These are phyloP conservation scores for Acipenser transmontanus DNA, from an alignment of 2,797 vertebrate species.

Conservation along the genomic window DNA sequence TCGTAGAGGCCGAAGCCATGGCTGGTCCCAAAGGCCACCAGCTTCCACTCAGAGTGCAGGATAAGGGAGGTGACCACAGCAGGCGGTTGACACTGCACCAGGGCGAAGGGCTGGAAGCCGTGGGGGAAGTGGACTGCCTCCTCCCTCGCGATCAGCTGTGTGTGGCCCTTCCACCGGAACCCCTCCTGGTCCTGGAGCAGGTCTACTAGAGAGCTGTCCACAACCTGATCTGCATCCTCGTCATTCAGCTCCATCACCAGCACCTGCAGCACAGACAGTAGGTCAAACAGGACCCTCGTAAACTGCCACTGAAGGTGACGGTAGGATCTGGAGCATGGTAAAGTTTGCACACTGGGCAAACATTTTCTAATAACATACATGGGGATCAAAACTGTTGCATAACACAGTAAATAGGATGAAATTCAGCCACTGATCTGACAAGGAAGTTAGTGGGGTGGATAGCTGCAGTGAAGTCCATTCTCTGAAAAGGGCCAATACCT, in stretches of 20 bases:
- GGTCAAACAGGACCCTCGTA: neutral
- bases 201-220: constrained; percentile 81
- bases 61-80: constrained; percentile 91
- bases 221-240: constrained; percentile 75
- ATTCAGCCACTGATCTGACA: no score
- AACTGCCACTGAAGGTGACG: no score
- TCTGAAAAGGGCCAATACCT: no score
- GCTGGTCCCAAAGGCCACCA: constrained; percentile 91
- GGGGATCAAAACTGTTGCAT: no score
- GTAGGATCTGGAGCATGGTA: no score
- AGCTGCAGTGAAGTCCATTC: no score
- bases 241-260: constrained; percentile 91
- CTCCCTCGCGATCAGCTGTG: constrained; percentile 71
- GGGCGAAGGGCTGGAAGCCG: constrained; percentile 90
- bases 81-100: constrained; percentile 93
- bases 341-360: no score
- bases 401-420: no score
- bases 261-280: constrained; percentile 56
- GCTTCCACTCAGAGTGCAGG: constrained; percentile 93
- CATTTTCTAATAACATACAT: no score
- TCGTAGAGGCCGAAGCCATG: constrained; percentile 94
- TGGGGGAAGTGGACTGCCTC: constrained; percentile 81
- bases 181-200: constrained; percentile 92
- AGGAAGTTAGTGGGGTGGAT: no score
- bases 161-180: constrained; percentile 95